Conservation (phyloP, 1,140 invertebrate genomes). For the Sminthurides bifidus region DNA sequence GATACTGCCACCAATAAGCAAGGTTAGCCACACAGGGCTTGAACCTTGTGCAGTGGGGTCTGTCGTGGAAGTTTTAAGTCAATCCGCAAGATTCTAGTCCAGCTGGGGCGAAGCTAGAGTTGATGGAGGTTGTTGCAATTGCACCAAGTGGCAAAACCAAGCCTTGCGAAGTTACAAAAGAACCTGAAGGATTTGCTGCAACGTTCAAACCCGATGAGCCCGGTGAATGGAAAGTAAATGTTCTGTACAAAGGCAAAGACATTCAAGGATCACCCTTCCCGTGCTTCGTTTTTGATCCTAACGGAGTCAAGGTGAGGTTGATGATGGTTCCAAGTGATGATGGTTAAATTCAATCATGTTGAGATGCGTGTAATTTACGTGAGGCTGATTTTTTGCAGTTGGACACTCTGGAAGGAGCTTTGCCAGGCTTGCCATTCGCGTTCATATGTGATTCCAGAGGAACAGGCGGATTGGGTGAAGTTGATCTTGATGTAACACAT, state of each 20-base stretch:
- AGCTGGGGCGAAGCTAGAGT: conserved; percentile 58
- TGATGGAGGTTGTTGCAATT: conserved; percentile 73
- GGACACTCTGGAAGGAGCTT: conserved; percentile 57
- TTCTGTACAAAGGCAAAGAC: conserved; percentile 87
- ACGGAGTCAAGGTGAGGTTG: conserved; percentile 58
- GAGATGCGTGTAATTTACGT: background rate
- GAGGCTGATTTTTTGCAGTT: conserved; percentile 38
- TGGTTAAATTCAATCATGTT: background rate
- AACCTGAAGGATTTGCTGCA: conserved; percentile 70
- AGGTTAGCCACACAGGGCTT: conserved; percentile 78
- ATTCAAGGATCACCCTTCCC: conserved; percentile 93
- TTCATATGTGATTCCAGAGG: conserved; percentile 72
- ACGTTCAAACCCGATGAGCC: conserved; percentile 94
- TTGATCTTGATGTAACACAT: conserved; percentile 74
- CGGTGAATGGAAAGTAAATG: conserved; percentile 91
- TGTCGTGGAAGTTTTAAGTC: conserved; percentile 87
- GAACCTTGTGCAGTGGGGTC: conserved; percentile 87
- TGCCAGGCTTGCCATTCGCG: conserved; percentile 62
- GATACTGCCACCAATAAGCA: conserved; percentile 68
- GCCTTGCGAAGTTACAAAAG: conserved; percentile 58
- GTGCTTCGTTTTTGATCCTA: conserved; percentile 92
- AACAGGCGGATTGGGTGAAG: conserved; percentile 74
- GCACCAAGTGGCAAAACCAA: conserved; percentile 68
- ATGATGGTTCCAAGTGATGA: background rate
- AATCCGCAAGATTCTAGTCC: conserved; percentile 45